Conservation (phyloP, 2,113 vertebrate species). For the Candoia aspera region DNA sequence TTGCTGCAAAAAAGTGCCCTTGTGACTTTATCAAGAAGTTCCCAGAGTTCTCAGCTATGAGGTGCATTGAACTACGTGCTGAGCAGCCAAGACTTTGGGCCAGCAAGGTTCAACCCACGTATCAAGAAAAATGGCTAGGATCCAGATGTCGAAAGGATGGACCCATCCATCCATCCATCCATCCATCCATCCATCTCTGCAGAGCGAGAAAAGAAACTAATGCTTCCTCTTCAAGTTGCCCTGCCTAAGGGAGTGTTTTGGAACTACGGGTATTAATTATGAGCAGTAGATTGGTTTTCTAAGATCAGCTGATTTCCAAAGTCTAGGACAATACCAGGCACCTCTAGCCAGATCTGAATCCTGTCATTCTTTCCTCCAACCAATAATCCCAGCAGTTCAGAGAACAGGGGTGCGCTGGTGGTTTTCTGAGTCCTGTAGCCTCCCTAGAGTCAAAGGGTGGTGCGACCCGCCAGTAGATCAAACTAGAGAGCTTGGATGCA, state of each 20-base stretch:
- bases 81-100: neutral
- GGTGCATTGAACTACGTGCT: neutral
- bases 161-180: neutral
- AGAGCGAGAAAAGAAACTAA: neutral
- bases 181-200: neutral
- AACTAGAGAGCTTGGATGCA: neutral
- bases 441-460: neutral
- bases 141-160: neutral
- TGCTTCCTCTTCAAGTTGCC: neutral
- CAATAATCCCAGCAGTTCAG: neutral
- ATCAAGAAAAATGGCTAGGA: neutral
- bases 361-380: neutral
- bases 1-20: neutral
- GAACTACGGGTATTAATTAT: neutral
- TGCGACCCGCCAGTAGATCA: neutral
- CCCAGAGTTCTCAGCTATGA: neutral
- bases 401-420: neutral
- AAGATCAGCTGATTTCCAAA: neutral
- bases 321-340: neutral
- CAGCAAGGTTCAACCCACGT: neutral
- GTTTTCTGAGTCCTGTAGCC: neutral
- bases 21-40: neutral
- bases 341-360: neutral
- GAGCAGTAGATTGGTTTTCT: neutral
- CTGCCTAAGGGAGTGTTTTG: neutral